phyloP scores from a whole-genome alignment of 2,888 invertebrate species.

The Caenorhabditis sp. region DNA sequence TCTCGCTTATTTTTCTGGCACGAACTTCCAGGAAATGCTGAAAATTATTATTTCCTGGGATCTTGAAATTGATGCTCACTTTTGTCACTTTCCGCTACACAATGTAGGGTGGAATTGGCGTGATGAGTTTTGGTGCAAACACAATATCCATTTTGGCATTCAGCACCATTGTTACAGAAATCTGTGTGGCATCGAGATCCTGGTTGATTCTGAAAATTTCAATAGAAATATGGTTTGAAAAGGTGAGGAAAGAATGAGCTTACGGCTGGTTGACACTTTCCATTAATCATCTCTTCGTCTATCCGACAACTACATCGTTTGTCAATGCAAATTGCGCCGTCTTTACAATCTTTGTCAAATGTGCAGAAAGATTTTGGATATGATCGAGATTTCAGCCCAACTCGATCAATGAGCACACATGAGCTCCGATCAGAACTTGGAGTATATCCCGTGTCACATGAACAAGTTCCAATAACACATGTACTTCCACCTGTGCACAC shows the following conservation, averaged over 20 bases:
- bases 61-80: no score
- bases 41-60: no score
- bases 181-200: conserved; percentile 39
- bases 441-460: conserved; percentile 64
- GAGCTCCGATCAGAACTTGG: conserved; percentile 56
- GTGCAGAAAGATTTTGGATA: conserved; percentile 44
- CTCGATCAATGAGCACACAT: conserved; percentile 39
- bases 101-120: conserved; percentile 24
- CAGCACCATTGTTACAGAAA: conserved; percentile 50
- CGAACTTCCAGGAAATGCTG: conserved; percentile 41
- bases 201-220: conserved; percentile 30
- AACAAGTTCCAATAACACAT: conserved; percentile 64
- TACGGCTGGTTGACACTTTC: conserved; percentile 38
- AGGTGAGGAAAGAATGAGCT: not conserved
- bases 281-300: conserved; percentile 39
- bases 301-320: conserved; percentile 48
- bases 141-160: conserved; percentile 52
- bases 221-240: not conserved
- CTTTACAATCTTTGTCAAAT: conserved; percentile 43
- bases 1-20: conserved; percentile 16
- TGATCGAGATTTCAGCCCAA: conserved; percentile 35
- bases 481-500: conserved; percentile 66
- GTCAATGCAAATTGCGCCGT: conserved; percentile 39
- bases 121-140: conserved; percentile 35
- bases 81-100: conserved; percentile 5